Evolutionary conservation across 1,140 invertebrate genomes (phyloP).

Genomic region (Rhyacophila brunnea): DNA sequence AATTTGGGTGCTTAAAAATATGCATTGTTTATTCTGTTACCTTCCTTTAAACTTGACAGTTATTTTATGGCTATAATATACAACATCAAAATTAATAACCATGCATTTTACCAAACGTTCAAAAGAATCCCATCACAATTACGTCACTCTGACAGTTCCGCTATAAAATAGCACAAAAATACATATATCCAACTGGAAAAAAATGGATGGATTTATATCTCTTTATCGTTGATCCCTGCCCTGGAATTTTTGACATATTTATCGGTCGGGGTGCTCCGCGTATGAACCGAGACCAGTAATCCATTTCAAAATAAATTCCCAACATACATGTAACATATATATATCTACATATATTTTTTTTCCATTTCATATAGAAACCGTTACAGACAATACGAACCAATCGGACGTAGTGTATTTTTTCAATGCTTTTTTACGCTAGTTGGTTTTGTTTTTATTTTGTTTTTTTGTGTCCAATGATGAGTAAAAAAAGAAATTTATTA

Average conservation of each 20-base stretch:
- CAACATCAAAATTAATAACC: too few species aligned
- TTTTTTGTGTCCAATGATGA: constrained; percentile 1
- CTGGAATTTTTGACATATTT: constrained; percentile 36
- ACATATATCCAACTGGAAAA: constrained; percentile 17
- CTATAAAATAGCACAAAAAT: constrained; percentile 29
- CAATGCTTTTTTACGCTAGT: not conserved
- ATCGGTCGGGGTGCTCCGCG: constrained; percentile 30
- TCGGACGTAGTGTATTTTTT: not conserved
- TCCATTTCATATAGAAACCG: not conserved
- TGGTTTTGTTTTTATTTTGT: not conserved
- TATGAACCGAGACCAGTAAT: constrained; percentile 32
- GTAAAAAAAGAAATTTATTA: not conserved
- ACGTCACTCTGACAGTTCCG: not conserved
- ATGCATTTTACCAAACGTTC: not conserved
- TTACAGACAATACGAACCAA: constrained; percentile 4
- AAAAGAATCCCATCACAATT: too few species aligned
- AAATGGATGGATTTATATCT: constrained; percentile 34
- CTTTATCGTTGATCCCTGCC: constrained; percentile 35
- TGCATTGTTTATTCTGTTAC: too few species aligned
- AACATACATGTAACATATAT: not conserved
- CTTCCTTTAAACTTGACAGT: too few species aligned
- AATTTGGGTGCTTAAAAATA: too few species aligned
- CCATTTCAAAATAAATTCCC: constrained; percentile 29
- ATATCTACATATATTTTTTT: constrained; percentile 4
- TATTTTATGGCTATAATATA: too few species aligned